These are phyloP conservation scores for Balearica regulorum DNA, from an alignment of 2,797 vertebrate species.

Conservation along the genomic window DNA sequence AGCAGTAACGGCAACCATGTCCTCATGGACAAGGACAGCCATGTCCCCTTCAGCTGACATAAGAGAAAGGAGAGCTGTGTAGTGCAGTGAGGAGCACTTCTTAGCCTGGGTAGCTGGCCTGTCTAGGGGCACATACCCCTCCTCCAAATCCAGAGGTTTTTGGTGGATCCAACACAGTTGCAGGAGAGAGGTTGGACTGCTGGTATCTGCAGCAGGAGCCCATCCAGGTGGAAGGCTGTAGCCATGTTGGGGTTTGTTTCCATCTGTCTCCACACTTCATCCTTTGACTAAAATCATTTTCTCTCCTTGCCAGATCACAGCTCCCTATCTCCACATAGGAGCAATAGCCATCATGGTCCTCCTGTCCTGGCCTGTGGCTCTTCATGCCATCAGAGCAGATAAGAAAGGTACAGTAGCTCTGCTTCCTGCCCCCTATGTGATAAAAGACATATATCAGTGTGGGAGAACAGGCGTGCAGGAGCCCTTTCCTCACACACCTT, in stretches of 20 bases:
- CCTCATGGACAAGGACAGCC: neutral
- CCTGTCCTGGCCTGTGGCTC: constrained; percentile 86
- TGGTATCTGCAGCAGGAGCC: neutral
- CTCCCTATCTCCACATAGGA: constrained; percentile 86
- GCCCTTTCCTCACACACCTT: neutral
- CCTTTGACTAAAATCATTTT: neutral
- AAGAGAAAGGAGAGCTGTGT: neutral
- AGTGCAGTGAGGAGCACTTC: neutral
- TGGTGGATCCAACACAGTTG: neutral
- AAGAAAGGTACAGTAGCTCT: constrained; percentile 77
- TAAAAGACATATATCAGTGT: rapidly evolving
- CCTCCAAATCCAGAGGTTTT: neutral
- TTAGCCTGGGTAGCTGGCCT: neutral
- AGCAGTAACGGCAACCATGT: neutral
- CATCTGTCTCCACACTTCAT: neutral
- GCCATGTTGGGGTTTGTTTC: neutral
- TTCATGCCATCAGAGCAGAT: constrained; percentile 84
- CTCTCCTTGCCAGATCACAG: constrained; percentile 80
- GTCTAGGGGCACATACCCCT: neutral
- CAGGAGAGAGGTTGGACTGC: neutral
- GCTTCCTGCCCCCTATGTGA: neutral
- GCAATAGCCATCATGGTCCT: constrained; percentile 81
- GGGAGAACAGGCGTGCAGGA: neutral
- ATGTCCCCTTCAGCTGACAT: neutral
- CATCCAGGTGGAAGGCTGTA: neutral